Evolutionary conservation across 2,888 invertebrate genomes (phyloP).

Genomic region (Clanis bilineata): DNA sequence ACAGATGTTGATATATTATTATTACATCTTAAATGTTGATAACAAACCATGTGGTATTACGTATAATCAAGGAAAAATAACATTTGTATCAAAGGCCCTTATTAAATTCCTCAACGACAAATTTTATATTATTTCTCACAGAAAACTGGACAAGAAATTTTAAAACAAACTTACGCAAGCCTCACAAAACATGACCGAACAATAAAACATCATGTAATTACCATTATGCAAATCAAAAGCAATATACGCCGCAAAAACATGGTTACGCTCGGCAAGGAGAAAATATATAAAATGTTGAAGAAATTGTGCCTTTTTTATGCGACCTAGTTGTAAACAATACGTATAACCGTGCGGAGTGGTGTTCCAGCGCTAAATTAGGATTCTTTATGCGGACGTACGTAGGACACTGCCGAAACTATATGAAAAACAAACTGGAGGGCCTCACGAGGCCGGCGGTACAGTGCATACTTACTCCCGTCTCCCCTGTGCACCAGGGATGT

Average conservation of each 20-base stretch:
- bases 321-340: constrained; percentile 5
- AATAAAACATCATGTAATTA: not conserved
- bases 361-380: constrained; percentile 1
- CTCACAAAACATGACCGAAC: not conserved
- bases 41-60: too few species aligned
- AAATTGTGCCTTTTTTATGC: not conserved
- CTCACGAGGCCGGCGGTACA: not conserved
- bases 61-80: too few species aligned
- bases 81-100: too few species aligned
- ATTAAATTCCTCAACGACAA: too few species aligned
- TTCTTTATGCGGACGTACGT: constrained; percentile 6
- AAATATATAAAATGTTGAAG: not conserved
- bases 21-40: too few species aligned
- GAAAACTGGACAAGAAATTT: too few species aligned
- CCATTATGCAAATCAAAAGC: constrained; percentile 9
- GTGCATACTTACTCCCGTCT: not conserved
- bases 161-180: not conserved
- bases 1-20: too few species aligned
- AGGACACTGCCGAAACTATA: not conserved
- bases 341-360: not conserved
- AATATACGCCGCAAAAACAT: constrained; percentile 11
- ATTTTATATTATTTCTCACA: too few species aligned
- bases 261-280: not conserved
- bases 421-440: constrained; percentile 13
- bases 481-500: not conserved